Evolutionary conservation across 2,797 vertebrate species (phyloP), one percentile per base, ranked within the genome.

Genomic region (Gymnocypris eckloni): DNA sequence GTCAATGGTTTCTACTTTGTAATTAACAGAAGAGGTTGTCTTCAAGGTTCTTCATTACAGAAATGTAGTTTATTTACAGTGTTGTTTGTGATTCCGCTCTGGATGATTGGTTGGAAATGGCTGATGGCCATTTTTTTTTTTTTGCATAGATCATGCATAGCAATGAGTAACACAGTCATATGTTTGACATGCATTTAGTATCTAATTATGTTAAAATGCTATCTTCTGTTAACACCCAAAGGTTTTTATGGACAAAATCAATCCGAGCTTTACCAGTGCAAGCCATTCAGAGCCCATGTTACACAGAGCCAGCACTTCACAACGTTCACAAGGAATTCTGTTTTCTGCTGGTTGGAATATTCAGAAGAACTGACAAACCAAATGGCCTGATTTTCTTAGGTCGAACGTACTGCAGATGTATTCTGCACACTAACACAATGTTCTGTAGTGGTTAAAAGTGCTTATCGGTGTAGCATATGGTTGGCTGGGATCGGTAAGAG

Each of bases 1-100:
- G 85, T 87, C 90, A 88, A 79, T 89, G 82, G 78, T 87, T 81
- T 82, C 87, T 87, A 83, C 81, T 80, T 88, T 86, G 1, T 39
- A 28, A 64, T 66, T 87, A 9, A 75, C 25, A 81, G 43, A 86
- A 56, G 37, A 70, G 43, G 70, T 66, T 39, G 80, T 76, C 56
- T 90, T 86, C 41, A 85, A 83, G 71, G 86, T 84, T 82, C 61
- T 79, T 81, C 33, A 59, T 90, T 89, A 59, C 18, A 79, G 28
- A 77, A 79, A 75, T 69, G n/a, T 75, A 25, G 70, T 69, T 85
- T 79, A 71, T 59, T 86, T 82, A 70, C 79, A 81, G 64, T 20
- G 20, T 48, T 84, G 15, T 45, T 81, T 84, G 18, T 16, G 25
- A 83, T 86, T 82, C 45, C 41, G 59, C 54, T 66, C 45, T 41